Percentiles rank a stretch among this genome's conserved stretches.
These are phyloP conservation scores for Podabrus alpinus DNA, from an alignment of 2,888 invertebrate genomes.

Conservation along the genomic window DNA sequence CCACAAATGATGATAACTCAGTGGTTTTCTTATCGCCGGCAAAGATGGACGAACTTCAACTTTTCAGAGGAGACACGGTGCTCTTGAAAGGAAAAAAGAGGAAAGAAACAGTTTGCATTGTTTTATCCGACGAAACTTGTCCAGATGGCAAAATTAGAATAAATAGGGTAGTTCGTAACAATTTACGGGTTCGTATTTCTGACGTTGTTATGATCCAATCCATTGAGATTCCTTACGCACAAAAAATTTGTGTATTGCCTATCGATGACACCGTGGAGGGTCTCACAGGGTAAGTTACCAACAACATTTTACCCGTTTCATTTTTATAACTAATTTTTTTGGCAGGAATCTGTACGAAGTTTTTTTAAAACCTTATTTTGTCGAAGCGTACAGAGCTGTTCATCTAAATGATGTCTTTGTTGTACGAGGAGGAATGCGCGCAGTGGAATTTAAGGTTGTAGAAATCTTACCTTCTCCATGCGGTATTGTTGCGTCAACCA, in stretches of 20 bases:
- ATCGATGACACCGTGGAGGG: slow-evolving; percentile 99
- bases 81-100: slow-evolving; percentile 95
- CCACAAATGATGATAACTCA: slow-evolving; percentile 98
- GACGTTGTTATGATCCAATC: slow-evolving; percentile 95
- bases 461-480: slow-evolving; percentile 98
- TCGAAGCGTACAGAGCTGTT: slow-evolving; percentile 98
- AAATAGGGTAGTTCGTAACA: slow-evolving; percentile 96
- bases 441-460: slow-evolving; percentile 99
- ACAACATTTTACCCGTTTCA: no score
- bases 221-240: slow-evolving; percentile 97
- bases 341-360: slow-evolving; percentile 91
- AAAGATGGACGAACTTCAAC: slow-evolving; percentile 97
- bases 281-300: slow-evolving; percentile 80
- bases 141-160: slow-evolving; percentile 97
- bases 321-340: background rate
- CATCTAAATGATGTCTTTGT: slow-evolving; percentile 98
- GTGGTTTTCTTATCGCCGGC: slow-evolving; percentile 96
- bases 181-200: slow-evolving; percentile 91
- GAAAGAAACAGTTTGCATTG: slow-evolving; percentile 97
- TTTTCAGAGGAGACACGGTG: slow-evolving; percentile 97
- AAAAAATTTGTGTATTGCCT: slow-evolving; percentile 96
- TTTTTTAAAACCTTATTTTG: slow-evolving; percentile 97
- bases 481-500: slow-evolving; percentile 99
- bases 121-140: slow-evolving; percentile 93
- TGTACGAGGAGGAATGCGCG: slow-evolving; percentile 97